Percentiles rank a stretch among this genome's conserved stretches.
Conservation (phyloP, 2,113 vertebrate genomes). For the Sus scrofa region T2T-Sscrofa CM000813.6:152913001-152913500, state of each 20-base stretch:
- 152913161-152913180: no score
- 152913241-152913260: no score
- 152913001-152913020: not conserved
- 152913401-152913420: not conserved
- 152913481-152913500: not conserved
- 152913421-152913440: not conserved
- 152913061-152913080: not conserved
- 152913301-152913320: not conserved
- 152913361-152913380: not conserved
- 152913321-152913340: not conserved
- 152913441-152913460: not conserved
- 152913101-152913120: no score
- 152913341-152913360: not conserved
- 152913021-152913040: rapidly evolving
- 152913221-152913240: no score
- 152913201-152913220: no score
- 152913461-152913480: not conserved
- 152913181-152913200: no score
- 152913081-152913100: not conserved
- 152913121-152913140: no score
- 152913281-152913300: not conserved
- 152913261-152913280: no score
- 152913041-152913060: not conserved
- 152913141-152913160: no score
- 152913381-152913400: not conserved